Base-by-base conservation (phyloP, 2,113 vertebrate genomes). In the Trichomycterus rosablanca region DNA sequence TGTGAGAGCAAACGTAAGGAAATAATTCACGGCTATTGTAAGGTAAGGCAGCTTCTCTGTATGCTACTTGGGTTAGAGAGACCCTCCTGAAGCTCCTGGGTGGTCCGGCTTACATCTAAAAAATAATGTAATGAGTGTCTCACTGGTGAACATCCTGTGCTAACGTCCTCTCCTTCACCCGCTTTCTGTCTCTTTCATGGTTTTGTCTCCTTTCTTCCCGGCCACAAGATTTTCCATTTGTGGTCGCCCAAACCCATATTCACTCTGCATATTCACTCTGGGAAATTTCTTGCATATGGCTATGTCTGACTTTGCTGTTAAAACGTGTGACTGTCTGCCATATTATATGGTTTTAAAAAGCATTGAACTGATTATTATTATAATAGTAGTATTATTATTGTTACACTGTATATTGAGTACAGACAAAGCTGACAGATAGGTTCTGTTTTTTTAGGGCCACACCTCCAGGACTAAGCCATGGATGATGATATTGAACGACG, bases 401-500 rank as follows among this genome's bases (percentile, higher is more conserved):
- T n/a, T n/a, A n/a, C n/a, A n/a, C n/a, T n/a, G n/a, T n/a, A n/a
- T n/a, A n/a, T 18, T 16, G 5, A 26, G 6, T 14, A 37, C 14
- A 9, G 20, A 12, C 34, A 37, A 48, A 49, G 15, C 62, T 56
- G 32, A 64, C 51, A 26, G n/a, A 23, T 30, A 10, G 11, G 34
- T 24, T 23, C 22, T 78, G 63, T 67, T 58, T n/a, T 43, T 40
- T 12, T 46, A 73, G 73, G 67, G 76, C 68, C 78, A 63, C 53
- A 64, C 69, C 56, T 37, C 16, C 64, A 80, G 81, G 75, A 77
- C 68, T 61, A 74, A 77, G 75, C 66, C 85, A 98, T 98, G 95
- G 94, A 98, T 76, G 95, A 88, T 70, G 86, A 98, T 81, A 97
- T 98, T 80, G 95, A 98, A 75, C 90, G 89, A 78, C 96, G 96